Base-by-base conservation (phyloP, 1,140 invertebrate species). In the Pachyrhynchus sulphureomaculatus region DNA sequence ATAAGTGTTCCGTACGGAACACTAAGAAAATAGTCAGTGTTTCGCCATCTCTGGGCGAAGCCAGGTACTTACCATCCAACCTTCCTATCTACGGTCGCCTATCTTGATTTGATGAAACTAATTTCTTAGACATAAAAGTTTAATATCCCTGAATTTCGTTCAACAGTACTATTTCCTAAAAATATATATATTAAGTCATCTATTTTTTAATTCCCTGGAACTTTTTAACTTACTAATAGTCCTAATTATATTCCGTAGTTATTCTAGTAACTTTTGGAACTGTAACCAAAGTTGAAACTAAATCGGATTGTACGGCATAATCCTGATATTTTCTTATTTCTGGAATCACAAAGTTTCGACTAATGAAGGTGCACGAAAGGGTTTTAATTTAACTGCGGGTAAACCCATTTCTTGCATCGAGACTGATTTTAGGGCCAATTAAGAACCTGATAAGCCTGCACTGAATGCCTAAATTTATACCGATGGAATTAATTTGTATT, bases 291-390 rank as follows among this genome's bases (percentile, higher is more conserved):
- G 44, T 47, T 15, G n/a, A 10, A 8, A 12, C 21, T 21, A 47
- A 47, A 47, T 47, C 44, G 21, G 44, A 47, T 47, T 47, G 12
- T 3, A 6, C 13, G 26, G 21, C 44, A 47, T 47, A 47, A 47
- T 47, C 44, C 44, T 12, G 44, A 47, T 26, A 47, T 47, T 47
- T 47, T 47, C 44, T 47, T 47, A 47, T n/a, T 47, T 47, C 23
- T n/a, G 1, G 17, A 2, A 18, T 15, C 18, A 18, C 17, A 23
- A 44, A 44, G 18, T 44, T 21, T 21, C 10, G 17, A 9, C 17
- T 42, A 42, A 42, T 42, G 39, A 42, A 42, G 39, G 39, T 42
- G 18, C 39, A 18, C 39, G 8, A 42, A 47, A 47, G 44, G 44
- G 44, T 26, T 47, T 47, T 21, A 47, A 47, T 47, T 47, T 15